Base-by-base conservation (phyloP, 2,797 vertebrate genomes). In the Acipenser transmontanus region DNA sequence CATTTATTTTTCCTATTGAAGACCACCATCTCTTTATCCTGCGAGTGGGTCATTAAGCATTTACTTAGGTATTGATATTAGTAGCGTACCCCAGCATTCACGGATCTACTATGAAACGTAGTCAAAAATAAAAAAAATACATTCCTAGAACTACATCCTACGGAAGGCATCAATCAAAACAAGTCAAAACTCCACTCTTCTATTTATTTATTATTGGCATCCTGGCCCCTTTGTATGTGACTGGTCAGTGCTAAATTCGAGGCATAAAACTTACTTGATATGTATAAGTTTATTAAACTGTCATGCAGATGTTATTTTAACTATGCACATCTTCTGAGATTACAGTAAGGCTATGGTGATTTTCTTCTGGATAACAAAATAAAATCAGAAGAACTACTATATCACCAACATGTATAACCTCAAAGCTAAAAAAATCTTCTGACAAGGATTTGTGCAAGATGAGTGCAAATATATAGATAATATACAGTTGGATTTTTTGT, bases 291-390 rank as follows among this genome's bases (percentile, higher is more conserved):
- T 81, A 80, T 79, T 17, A 17, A 17, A 17, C 17, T 17, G 17
- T 86, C 89, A 89, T 88, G 89, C 88, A 86, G 87, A 84, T 73
- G 82, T 82, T 82, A 80, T 79, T 82, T 86, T 2, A 12, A 65
- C 62, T 13, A 67, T 74, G 7, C 49, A 66, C 7, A 51, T 60
- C 70, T 68, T 78, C 71, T 68, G 82, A 86, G 83, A 86, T 79
- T 72, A 77, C 81, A 80, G 87, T 97, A 98, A 99, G 95, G 95
- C 96, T 83, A 80, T 85, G 93, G 96, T 95, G 93, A 96, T 88
- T 89, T 88, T 85, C 85, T 78, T 83, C 49, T 85, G 78, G 86
- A 87, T 90, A 88, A 71, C 78, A 87, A 88, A 87, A 76, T 81
- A 85, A 69, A 71, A 80, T 68, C 81, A 34, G 60, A 66, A 50